Base-by-base conservation (phyloP, 64 coral and sea anemone species). In the Orbicella faveolata region DNA sequence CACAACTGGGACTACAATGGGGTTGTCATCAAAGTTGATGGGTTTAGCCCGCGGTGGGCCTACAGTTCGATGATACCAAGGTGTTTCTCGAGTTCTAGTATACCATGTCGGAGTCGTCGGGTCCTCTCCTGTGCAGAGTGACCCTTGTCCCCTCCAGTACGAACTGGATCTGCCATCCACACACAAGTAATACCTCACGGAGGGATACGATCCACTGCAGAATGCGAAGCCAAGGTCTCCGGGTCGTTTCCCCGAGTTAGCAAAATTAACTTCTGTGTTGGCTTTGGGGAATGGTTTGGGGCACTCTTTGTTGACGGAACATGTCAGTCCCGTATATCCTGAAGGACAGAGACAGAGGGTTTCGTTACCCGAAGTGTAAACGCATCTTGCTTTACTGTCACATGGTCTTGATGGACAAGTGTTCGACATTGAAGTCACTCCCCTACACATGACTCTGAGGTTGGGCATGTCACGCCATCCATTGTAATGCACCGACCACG, bases 341-440 rank as follows among this genome's bases (percentile, higher is more conserved):
- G 59, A 35, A 67, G 75, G 1, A 21, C 94, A 96, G 19, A 93
- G 65, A 77, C 94, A 96, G 10, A 96, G 44, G 0, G 94, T 96
- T 79, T 93, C 94, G 48, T 93, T 96, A 65, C 94, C 91, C 55
- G 83, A 87, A 44, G 91, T 96, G 54, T 75, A 96, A 11, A 65
- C 55, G 66, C 94, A 96, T 1, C 23, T 79, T 2, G 67, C 92
- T 7, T 66, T 82, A 72, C 70, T 86, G 11, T 75, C 11, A 52
- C 92, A 94, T 4, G 81, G 92, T 9, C 33, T 63, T 37, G 79
- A 82, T 19, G 57, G 21, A 17, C 79, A 82, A 82, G 79, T 82
- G 61, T 82, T 82, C 34, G 26, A 36, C 79, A 82, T 82, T 7
- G 79, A 82, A 36, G 33, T 63, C 61, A 89, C 72, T 6, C 94